Percentiles rank a stretch among this genome's conserved stretches.
These are phyloP conservation scores for Trachelus stipa DNA, from an alignment of 2,888 invertebrate species.

Conservation along the genomic window DNA sequence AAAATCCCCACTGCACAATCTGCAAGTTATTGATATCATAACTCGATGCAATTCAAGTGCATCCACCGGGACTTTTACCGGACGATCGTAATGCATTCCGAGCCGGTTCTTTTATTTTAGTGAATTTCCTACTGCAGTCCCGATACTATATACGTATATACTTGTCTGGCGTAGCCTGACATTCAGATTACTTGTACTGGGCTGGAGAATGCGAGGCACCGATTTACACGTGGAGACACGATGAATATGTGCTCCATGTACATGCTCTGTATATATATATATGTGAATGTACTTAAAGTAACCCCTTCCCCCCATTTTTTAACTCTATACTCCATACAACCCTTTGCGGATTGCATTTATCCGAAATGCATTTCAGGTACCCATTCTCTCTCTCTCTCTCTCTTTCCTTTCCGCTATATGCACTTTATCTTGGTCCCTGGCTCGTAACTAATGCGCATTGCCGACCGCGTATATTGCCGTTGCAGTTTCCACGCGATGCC, in stretches of 20 bases:
- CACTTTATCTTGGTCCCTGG: slow-evolving; percentile 4
- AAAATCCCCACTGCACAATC: background rate
- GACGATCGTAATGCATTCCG: background rate
- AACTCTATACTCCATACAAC: background rate
- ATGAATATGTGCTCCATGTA: background rate
- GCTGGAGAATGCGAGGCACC: background rate
- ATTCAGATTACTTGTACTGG: background rate
- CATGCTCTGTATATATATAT: too few relatives aligned
- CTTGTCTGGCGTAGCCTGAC: background rate
- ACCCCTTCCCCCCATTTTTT: background rate
- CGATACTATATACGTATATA: background rate
- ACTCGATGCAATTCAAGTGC: slow-evolving; percentile 41
- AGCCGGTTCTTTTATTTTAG: background rate
- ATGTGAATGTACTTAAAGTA: background rate
- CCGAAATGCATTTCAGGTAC: background rate
- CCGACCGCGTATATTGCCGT: background rate
- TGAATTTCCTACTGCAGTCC: background rate
- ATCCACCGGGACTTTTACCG: background rate
- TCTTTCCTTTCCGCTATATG: background rate
- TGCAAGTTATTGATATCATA: slow-evolving; percentile 54
- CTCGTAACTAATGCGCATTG: background rate
- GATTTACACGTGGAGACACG: background rate
- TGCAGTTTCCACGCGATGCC: background rate
- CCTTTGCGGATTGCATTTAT: background rate
- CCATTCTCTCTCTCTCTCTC: slow-evolving; percentile 7